A percentile compares a stretch with the other conserved stretches of the same genome.
Evolutionary conservation across 2,888 invertebrate species (phyloP).

Genomic region (Hemistola chrysoprasaria): DNA sequence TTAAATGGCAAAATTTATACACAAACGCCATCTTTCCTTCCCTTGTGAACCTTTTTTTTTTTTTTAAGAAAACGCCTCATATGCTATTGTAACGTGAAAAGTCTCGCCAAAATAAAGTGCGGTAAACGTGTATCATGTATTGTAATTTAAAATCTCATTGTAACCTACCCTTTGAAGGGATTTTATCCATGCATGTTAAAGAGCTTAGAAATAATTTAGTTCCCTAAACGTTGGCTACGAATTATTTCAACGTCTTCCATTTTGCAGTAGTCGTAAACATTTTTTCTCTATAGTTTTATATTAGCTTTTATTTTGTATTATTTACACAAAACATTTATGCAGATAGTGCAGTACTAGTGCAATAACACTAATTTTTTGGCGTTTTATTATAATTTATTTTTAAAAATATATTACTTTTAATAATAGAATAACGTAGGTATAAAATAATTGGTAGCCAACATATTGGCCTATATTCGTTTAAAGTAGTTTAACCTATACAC

Average conservation of each 20-base stretch:
- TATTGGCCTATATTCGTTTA: conserved; percentile 66
- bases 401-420: conserved; percentile 42
- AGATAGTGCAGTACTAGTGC: conserved; percentile 69
- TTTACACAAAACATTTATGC: conserved; percentile 43
- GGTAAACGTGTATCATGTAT: too few relatives aligned
- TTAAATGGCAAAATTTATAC: too few relatives aligned
- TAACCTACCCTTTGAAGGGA: too few relatives aligned
- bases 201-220: conserved; percentile 59
- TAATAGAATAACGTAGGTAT: conserved; percentile 40
- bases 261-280: conserved; percentile 46
- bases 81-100: too few relatives aligned
- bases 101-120: too few relatives aligned
- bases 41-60: too few relatives aligned
- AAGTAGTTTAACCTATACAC: conserved; percentile 54
- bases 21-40: too few relatives aligned
- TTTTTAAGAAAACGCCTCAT: too few relatives aligned
- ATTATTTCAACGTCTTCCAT: conserved; percentile 80
- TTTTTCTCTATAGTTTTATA: conserved; percentile 25
- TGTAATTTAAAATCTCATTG: too few relatives aligned
- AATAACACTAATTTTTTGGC: conserved; percentile 68
- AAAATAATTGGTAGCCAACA: conserved; percentile 81
- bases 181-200: conserved; percentile 44
- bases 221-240: conserved; percentile 76
- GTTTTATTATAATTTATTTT: conserved; percentile 62
- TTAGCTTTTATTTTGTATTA: conserved; percentile 23